Evolutionary conservation across 1,140 invertebrate genomes (phyloP).

Genomic region (Pseudomyrmex dendroicus): DNA sequence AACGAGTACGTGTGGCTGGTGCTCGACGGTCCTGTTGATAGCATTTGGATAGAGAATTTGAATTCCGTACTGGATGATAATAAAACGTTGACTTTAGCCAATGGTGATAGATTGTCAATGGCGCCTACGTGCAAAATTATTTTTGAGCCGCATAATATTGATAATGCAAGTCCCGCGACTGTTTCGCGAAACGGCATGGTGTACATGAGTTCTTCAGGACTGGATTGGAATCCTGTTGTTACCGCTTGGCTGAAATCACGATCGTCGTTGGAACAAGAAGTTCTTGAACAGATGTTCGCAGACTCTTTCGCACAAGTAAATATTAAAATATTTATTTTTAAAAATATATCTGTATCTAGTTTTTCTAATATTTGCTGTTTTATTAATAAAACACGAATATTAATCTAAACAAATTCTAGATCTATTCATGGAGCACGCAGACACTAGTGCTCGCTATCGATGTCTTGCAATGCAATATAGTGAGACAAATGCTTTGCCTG

Average conservation of each 20-base stretch:
- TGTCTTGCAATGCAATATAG: constrained; percentile 96
- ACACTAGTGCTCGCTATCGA: constrained; percentile 93
- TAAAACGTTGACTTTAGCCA: constrained; percentile 96
- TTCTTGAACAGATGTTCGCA: constrained; percentile 92
- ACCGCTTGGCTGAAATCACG: constrained; percentile 94
- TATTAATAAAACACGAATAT: too few relatives aligned
- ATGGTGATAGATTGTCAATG: constrained; percentile 97
- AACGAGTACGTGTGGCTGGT: constrained; percentile 96
- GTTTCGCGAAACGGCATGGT: constrained; percentile 99
- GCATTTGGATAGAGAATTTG: constrained; percentile 99
- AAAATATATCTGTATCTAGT: too few relatives aligned
- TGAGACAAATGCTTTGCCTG: constrained; percentile 92
- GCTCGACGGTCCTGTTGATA: constrained; percentile 97
- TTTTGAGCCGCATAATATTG: constrained; percentile 98
- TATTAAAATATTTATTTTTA: neutral
- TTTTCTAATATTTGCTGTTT: too few relatives aligned
- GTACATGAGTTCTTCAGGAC: constrained; percentile 98
- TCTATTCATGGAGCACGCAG: constrained; percentile 94
- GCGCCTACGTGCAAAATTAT: constrained; percentile 97
- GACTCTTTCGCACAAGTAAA: constrained; percentile 89
- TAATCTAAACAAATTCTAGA: constrained; percentile 62
- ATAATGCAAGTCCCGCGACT: constrained; percentile 98
- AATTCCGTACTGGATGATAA: constrained; percentile 98
- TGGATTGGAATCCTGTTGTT: constrained; percentile 95
- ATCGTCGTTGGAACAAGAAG: constrained; percentile 89